Conservation (phyloP, 2,113 vertebrate species). For the Cynopterus brachyotis region DNA sequence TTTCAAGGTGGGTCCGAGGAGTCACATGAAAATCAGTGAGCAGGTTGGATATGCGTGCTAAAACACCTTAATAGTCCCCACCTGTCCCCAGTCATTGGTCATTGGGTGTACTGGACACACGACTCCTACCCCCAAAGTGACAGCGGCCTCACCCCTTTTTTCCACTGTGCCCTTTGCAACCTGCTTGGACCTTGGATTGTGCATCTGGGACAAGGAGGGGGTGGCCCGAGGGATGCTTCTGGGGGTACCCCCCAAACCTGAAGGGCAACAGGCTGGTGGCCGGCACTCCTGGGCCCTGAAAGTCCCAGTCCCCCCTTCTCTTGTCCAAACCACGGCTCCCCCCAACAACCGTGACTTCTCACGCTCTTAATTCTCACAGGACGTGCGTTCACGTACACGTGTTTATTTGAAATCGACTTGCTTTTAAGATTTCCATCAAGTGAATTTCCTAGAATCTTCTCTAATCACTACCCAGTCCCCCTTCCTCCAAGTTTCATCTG, state of each 20-base stretch:
- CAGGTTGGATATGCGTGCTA: neutral
- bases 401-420: neutral
- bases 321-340: neutral
- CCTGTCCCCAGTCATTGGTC: neutral
- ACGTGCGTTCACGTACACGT: neutral
- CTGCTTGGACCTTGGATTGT: neutral
- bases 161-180: rapidly evolving
- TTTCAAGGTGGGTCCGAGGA: neutral
- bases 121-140: neutral
- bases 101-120: neutral
- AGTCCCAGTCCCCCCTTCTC: rapidly evolving
- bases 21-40: neutral
- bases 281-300: neutral
- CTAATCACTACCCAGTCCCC: neutral
- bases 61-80: neutral
- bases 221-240: neutral
- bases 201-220: neutral
- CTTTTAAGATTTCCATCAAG: neutral
- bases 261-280: neutral
- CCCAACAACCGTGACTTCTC: neutral
- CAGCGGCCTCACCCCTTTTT: rapidly evolving
- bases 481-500: neutral
- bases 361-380: neutral
- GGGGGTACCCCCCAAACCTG: neutral
- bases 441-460: neutral